These are phyloP conservation scores for Harpalus rufipes DNA, from an alignment of 2,888 invertebrate genomes.

Conservation along the genomic window DNA sequence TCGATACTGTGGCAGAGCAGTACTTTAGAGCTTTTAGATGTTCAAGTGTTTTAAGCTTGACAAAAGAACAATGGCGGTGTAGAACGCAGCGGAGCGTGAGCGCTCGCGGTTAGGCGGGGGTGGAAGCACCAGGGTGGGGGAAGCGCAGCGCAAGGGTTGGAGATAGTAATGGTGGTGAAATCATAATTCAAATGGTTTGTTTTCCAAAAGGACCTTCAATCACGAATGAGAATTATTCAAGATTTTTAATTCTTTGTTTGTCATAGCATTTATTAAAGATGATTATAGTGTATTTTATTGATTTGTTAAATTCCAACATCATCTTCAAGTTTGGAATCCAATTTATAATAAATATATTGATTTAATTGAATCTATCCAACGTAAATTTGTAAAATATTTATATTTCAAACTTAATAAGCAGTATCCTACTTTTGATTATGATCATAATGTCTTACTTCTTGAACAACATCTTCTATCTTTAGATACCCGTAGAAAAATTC, in stretches of 20 bases:
- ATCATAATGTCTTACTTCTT: too few species aligned
- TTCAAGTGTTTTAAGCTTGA: constrained; percentile 70
- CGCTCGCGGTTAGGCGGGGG: constrained; percentile 18
- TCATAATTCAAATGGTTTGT: neutral
- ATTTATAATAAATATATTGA: too few species aligned
- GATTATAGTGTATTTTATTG: neutral
- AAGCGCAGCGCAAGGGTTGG: neutral
- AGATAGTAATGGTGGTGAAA: constrained; percentile 5
- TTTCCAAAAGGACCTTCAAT: neutral
- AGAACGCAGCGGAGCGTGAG: constrained; percentile 50
- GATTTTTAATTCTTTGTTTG: neutral
- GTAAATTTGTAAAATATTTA: too few species aligned
- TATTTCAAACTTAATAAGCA: too few species aligned
- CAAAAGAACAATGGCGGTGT: constrained; percentile 69
- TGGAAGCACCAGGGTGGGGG: neutral
- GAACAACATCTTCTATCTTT: too few species aligned
- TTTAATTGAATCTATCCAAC: too few species aligned
- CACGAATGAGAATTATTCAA: neutral
- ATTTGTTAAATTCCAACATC: too few species aligned
- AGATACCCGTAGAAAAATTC: too few species aligned
- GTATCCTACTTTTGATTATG: too few species aligned
- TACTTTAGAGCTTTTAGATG: constrained; percentile 69
- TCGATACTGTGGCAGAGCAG: constrained; percentile 57
- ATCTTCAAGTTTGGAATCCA: too few species aligned
- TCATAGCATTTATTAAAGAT: neutral